Evolutionary conservation across 2,797 vertebrate genomes (phyloP), one percentile per base, ranked within the genome.

Genomic region (Ciconia nigra): DNA sequence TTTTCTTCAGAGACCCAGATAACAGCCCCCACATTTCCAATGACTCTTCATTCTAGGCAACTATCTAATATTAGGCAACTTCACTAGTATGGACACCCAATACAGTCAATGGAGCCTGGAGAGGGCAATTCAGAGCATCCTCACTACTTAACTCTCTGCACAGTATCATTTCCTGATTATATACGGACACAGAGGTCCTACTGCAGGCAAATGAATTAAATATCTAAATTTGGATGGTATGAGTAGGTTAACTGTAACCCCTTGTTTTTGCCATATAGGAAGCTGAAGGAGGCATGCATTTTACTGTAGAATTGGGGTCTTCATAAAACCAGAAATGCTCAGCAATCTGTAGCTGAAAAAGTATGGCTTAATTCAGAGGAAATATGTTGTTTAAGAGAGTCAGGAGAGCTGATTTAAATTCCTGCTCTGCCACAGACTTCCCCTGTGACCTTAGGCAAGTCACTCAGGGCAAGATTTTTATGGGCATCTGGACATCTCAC

Each of bases 361-460:
- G 25, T 33, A 29, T 57, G 41, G 44, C 20, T 95, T 80, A 87
- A 76, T 82, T 94, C 47, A 93, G 67, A 73, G 63, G 59, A 87
- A 72, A 90, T 62, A 70, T 73, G 62, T 65, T 87, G 25, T 82
- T 95, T 81, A 85, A 62, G 47, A 73, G 22, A 77, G 58, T n/a
- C 58, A 73, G 51, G 31, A 92, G 55, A 92, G 33, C 41, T 66
- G 87, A 87, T 89, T 94, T 91, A 73, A 95, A 96, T 93, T 95
- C 79, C 82, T 72, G 19, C 61, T 94, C 81, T 83, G 52, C 70
- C 89, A 90, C 63, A 84, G 78, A 61, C 35, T 66, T 89, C 35
- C 62, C 89, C 51, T 44, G 57, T 81, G 85, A 87, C 81, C 82
- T 66, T 44, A 54, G 44, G 46, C 59, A 94, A 17, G 21, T 66